Conservation (phyloP, 1,140 invertebrate species). For the Marisa cornuarietis region DNA sequence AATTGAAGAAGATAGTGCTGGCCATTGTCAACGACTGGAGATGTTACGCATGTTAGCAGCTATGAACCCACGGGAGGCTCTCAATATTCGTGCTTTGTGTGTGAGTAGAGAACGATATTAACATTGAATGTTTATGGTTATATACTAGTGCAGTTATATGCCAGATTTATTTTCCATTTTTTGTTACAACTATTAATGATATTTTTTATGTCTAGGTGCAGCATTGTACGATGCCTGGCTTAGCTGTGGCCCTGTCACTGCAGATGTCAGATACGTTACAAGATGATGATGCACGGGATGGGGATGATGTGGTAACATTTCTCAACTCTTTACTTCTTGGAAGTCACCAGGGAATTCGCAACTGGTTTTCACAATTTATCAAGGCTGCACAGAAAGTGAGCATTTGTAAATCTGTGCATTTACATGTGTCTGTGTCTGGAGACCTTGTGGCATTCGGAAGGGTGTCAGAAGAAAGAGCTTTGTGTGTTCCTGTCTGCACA, state of each 20-base stretch:
- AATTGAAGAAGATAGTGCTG: slow-evolving; percentile 80
- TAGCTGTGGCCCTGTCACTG: slow-evolving; percentile 83
- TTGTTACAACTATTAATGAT: too few relatives aligned
- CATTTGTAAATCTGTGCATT: not conserved
- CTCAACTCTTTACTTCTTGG: slow-evolving; percentile 89
- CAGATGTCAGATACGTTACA: slow-evolving; percentile 52
- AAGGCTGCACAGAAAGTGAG: slow-evolving; percentile 86
- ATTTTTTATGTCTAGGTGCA: slow-evolving; percentile 71
- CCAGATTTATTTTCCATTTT: too few relatives aligned
- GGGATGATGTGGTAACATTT: slow-evolving; percentile 79
- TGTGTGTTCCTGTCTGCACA: not conserved
- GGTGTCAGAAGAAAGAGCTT: not conserved
- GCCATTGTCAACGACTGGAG: slow-evolving; percentile 75
- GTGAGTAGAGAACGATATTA: slow-evolving; percentile 43
- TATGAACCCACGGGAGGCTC: slow-evolving; percentile 88
- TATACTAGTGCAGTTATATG: too few relatives aligned
- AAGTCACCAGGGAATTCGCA: slow-evolving; percentile 86
- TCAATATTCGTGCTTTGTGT: slow-evolving; percentile 77
- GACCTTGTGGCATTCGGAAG: not conserved
- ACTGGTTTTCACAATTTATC: slow-evolving; percentile 92
- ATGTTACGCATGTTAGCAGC: slow-evolving; percentile 84
- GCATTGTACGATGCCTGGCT: slow-evolving; percentile 86
- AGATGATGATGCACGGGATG: slow-evolving; percentile 15
- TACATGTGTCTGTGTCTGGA: not conserved
- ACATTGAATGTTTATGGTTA: too few relatives aligned